Percentiles rank a stretch among this genome's conserved stretches.
Conservation (phyloP, 2,888 invertebrate species). For the Caenorhabditis sp. region DNA sequence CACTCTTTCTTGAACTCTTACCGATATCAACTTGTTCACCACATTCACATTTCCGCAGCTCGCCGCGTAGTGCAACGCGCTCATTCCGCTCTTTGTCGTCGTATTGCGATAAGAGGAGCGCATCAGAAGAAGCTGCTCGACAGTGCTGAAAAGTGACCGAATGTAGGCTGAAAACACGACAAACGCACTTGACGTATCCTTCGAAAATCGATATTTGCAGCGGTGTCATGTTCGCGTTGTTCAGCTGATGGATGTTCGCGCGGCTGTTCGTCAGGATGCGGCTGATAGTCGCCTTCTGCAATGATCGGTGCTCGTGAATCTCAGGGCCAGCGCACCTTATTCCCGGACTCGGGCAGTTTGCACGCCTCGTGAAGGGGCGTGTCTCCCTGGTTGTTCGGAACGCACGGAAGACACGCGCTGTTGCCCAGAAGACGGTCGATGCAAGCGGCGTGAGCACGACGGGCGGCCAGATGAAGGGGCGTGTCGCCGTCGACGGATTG, state of each 20-base stretch:
- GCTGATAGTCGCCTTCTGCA: conserved; percentile 55
- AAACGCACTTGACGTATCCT: conserved; percentile 38
- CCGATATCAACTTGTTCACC: conserved; percentile 52
- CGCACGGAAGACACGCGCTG: conserved; percentile 45
- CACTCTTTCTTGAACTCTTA: background rate
- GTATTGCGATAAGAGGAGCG: conserved; percentile 42
- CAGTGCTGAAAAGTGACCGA: no score
- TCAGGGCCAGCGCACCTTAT: conserved; percentile 32
- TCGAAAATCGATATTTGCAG: conserved; percentile 46
- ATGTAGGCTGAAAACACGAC: no score
- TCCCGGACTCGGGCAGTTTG: conserved; percentile 50
- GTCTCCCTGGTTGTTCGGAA: conserved; percentile 57
- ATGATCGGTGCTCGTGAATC: background rate
- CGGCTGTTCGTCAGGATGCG: conserved; percentile 58
- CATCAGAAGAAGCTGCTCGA: conserved; percentile 53
- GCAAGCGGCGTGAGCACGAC: conserved; percentile 61
- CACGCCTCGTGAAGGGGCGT: conserved; percentile 60
- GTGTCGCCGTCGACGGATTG: conserved; percentile 57
- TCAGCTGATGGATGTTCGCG: conserved; percentile 51
- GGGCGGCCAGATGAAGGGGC: conserved; percentile 58
- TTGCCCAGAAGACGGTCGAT: conserved; percentile 58
- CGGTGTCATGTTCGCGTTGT: conserved; percentile 38
- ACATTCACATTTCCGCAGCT: conserved; percentile 54
- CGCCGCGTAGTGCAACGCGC: conserved; percentile 58
- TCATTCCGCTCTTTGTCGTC: conserved; percentile 39